Evolutionary conservation across 2,797 vertebrate species (phyloP), one percentile per base, ranked within the genome.

Genomic region (Cheirogaleus major): DNA sequence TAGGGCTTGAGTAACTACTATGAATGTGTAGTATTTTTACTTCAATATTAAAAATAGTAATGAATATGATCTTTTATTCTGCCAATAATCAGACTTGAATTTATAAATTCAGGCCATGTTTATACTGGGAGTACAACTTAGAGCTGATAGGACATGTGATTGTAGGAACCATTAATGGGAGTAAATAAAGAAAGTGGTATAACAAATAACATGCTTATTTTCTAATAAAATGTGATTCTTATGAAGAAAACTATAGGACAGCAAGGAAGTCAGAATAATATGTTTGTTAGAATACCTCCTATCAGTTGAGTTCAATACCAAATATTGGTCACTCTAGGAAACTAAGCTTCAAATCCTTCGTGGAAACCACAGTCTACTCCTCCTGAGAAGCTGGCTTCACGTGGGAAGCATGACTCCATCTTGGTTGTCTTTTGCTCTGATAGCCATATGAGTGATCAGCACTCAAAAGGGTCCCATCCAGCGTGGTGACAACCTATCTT

Each of bases 281-380:
- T 75, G 8, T 35, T 96, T 27, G 23, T 45, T 67, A 81, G 25
- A 87, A 73, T 93, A 75, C 5, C 35, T 93, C 48, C 55, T 89
- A 95, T 96, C 67, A 91, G 27, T 32, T 91, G 69, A 86, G n/a
- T 93, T 95, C 41, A 78, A 7, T 72, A 84, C 27, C 88, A 81
- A 81, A 27, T 69, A 65, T 55, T 55, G 48, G 7, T 69, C 67
- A 75, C 15, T 65, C 38, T 48, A 63, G 83, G 79, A 80, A 92
- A 65, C 32, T 59, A 65, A 86, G 25, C 80, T 94, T 95, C 61
- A 65, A 45, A 50, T 85, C 48, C 41, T 57, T 94, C 87, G 30
- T 65, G 72, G 84, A 81, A 87, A 90, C 20, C 5, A 78, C 10
- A 61, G 38, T 57, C n/a, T 38, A 92, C 4, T 83, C 25, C 30